phyloP scores from a whole-genome alignment of 2,888 invertebrate genomes.

The Marronus borbonicus region DNA sequence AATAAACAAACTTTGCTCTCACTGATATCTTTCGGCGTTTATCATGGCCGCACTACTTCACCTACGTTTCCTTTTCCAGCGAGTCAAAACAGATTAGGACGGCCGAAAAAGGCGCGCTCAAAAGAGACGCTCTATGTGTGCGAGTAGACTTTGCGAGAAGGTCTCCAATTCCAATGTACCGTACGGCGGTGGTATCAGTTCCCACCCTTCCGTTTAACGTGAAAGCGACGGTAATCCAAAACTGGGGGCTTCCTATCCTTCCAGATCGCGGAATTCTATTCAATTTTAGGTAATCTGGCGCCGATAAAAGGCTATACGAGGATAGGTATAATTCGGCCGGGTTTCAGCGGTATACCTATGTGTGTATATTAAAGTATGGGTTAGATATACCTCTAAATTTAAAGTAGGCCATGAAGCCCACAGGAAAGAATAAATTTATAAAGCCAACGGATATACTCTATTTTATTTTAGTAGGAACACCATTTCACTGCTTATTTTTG shows the following conservation, averaged over 20 bases:
- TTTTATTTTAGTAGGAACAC: background rate
- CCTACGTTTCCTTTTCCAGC: slow-evolving; percentile 34
- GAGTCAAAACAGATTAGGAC: slow-evolving; percentile 46
- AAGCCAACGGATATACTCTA: background rate
- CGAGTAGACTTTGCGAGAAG: slow-evolving; percentile 27
- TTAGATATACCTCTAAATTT: background rate
- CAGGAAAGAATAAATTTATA: background rate
- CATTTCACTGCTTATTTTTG: too few species aligned
- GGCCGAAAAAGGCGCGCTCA: slow-evolving; percentile 34
- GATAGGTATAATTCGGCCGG: slow-evolving; percentile 33
- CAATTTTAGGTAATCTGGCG: slow-evolving; percentile 42
- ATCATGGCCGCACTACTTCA: slow-evolving; percentile 42
- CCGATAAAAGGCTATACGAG: slow-evolving; percentile 37
- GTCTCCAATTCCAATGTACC: slow-evolving; percentile 11
- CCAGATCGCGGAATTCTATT: slow-evolving; percentile 42
- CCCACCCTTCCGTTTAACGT: slow-evolving; percentile 28
- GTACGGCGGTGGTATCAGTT: slow-evolving; percentile 32
- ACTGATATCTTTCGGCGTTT: slow-evolving; percentile 31
- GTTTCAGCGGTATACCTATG: slow-evolving; percentile 6
- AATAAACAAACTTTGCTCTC: slow-evolving; percentile 40
- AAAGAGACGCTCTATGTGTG: slow-evolving; percentile 23
- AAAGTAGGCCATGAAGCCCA: background rate
- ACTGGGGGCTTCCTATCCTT: slow-evolving; percentile 37
- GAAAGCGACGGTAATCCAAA: slow-evolving; percentile 44
- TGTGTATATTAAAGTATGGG: slow-evolving; percentile 25